Base-by-base conservation (phyloP, 2,888 invertebrate species). In the Leptinotarsa peninsularis region DNA sequence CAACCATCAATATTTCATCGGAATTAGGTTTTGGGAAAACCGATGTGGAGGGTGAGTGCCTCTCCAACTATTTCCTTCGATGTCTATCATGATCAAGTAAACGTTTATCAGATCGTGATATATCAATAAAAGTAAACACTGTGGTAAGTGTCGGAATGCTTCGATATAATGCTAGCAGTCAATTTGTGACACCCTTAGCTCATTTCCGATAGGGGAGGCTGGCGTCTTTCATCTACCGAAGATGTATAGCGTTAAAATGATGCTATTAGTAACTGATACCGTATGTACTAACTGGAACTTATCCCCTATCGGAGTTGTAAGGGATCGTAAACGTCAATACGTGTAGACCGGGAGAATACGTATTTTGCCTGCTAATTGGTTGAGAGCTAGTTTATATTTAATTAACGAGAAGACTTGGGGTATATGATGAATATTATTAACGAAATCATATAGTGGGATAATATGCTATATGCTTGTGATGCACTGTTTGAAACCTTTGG, bases 91-190 rank as follows among this genome's bases (percentile, higher is more conserved):
- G 79, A 80, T 78, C 74, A 78, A 77, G 76, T 79, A 74, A 77
- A 77, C 81, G 79, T 83, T 83, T 82, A 81, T 81, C 82, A 79
- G 74, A 78, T 76, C 75, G 70, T 63, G 81, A 82, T 78, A 75
- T 78, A 81, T 80, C 82, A 81, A 82, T 82, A 81, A 82, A 83
- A 79, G 74, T 79, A 81, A 82, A 81, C 76, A 78, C 78, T 76
- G 76, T 73, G 78, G 73, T 78, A 78, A 81, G 75, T 78, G 75
- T 72, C 63, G 71, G 75, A 78, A 78, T 71, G 72, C 60, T 43
- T 52, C 68, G 70, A 77, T 75, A 77, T 67, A 67, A 49, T 66
- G 60, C 73, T 74, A 58, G 71, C 75, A 72, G 76, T 75, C 78
- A 75, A 76, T 79, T 79, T 78, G 72, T 10, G 67, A 72, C 72